Base-by-base conservation (phyloP, 2,888 invertebrate genomes). In the Reticulitermes lucifugus region DNA sequence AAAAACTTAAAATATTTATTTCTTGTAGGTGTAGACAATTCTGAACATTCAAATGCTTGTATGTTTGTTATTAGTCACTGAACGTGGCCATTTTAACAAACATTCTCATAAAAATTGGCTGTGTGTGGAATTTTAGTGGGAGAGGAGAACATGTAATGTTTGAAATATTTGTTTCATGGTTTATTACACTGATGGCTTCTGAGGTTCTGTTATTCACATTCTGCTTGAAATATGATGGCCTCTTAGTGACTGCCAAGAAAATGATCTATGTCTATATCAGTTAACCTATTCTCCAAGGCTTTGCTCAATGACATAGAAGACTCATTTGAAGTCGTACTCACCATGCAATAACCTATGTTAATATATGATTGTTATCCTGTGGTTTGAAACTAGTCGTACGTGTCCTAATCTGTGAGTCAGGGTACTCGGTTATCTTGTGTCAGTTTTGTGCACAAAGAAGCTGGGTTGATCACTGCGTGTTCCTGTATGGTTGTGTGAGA, bases 1-100 rank as follows among this genome's bases (percentile, higher is more conserved):
- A 80, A 81, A 70, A 81, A 79, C n/a, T 79, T 25, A 51, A 79
- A 25, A n/a, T 81, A 81, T 81, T 60, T 65, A 81, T 81, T 81
- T 81, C 70, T 70, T 43, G 35, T 81, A 59, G 43, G 22, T 81
- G 81, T 81, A 81, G 81, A 43, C 70, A 22, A 70, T 70, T 81
- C 43, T 70, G 43, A 41, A 77, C 46, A 51, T 77, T 77, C 21
- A 77, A 51, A 77, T 46, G 81, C 70, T 65, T 81, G 60, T 35
- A 60, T 60, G 46, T 79, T 29, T 43, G 43, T 80, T 80, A 41
- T n/a, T 60, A 35, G 70, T 81, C 81, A 81, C 81, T 81, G 41
- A 81, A 81, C 70, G 81, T 81, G 81, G 70, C 81, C 81, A 81
- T 65, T 70, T 81, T 70, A 81, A 65, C 46, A n/a, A 65, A 81